Percentiles rank a stretch among this genome's conserved stretches.
Conservation (phyloP, 1,140 invertebrate genomes). For the Cyphomyrmex costatus region DNA sequence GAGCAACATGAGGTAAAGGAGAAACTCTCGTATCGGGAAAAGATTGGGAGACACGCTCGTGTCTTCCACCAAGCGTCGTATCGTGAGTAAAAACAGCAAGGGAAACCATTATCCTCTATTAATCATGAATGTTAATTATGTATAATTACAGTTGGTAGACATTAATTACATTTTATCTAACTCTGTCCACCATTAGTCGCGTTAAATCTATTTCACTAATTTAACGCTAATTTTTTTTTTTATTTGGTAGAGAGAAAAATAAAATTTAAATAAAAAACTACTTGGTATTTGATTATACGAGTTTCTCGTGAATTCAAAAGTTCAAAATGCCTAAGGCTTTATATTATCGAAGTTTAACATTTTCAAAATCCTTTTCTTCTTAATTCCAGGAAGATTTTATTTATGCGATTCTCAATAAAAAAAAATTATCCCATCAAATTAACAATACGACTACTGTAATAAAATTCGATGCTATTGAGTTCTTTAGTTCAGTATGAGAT, state of each 20-base stretch:
- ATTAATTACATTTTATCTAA: not conserved
- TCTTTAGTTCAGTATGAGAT: not conserved
- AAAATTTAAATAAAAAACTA: not conserved
- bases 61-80: not conserved
- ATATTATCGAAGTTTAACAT: not conserved
- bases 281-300: not conserved
- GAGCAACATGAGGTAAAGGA: conserved; percentile 35
- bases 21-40: conserved; percentile 35
- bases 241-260: not conserved
- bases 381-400: not conserved
- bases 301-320: not conserved
- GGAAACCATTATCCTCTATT: not conserved
- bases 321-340: not conserved
- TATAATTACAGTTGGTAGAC: not conserved
- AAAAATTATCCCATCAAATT: not conserved
- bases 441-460: not conserved
- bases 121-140: not conserved
- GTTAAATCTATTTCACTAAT: not conserved
- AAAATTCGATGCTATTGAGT: not conserved
- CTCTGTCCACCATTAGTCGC: not conserved
- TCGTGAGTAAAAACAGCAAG: not conserved
- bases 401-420: not conserved
- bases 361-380: not conserved
- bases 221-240: not conserved
- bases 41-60: conserved; percentile 8